Base-by-base conservation (phyloP, 1,140 invertebrate species). In the Ptiloglossa arizonensis region DNA sequence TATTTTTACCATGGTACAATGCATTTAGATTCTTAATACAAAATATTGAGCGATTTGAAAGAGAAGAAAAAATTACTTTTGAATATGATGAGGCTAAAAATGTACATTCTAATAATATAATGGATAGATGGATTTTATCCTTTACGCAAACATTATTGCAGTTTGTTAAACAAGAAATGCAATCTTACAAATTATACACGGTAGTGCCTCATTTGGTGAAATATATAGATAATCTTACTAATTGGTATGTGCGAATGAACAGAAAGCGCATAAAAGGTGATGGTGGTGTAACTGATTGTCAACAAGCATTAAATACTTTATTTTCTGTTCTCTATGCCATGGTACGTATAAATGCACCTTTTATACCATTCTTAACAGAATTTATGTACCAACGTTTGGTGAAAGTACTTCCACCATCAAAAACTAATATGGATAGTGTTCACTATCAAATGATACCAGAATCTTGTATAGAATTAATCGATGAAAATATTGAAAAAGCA, bases 1-100 rank as follows among this genome's bases (percentile, higher is more conserved):
- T 99, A 0, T 98, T 99, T 88, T 90, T 99, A 48, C 99, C 99
- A 0, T 99, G 98, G 99, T 99, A 98, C 88, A 99, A 99, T 93
- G 98, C 99, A 2, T 99, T 98, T 91, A 94, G 98, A 71, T 99
- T 99, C 89, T 94, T 99, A 32, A 94, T 98, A 87, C 98, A 99
- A 93, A 99, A 99, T 90, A 94, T 99, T 57, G 96, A 97, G 80
- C 94, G 96, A 81, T 97, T 96, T 86, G 94, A 96, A 29, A 94
- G 96, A 94, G 95, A 96, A 90, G 94, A 97, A 91, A 92, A 94
- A 77, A 84, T 90, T 41, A 85, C 89, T 62, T 96, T 96, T 74
- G 83, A 92, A 46, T 96, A 95, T 91, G 95, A 96, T 79, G 94
- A 96, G 68, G 93, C 79, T 90, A 90, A 87, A 79, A 32, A 85